These are phyloP conservation scores for Enteromius argenteus DNA, from an alignment of 2,797 vertebrate genomes.

Conservation along the genomic window DNA sequence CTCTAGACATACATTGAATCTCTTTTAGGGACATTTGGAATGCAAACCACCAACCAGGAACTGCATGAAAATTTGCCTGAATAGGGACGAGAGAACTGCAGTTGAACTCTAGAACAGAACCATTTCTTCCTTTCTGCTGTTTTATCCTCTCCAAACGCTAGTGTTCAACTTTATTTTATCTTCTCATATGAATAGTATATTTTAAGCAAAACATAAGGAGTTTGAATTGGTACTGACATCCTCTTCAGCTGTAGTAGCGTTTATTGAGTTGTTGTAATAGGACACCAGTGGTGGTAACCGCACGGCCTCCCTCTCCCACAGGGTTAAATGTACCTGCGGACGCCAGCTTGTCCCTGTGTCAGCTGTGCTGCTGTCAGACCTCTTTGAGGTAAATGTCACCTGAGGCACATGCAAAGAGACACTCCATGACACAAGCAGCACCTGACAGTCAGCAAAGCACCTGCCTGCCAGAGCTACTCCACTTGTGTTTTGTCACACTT, in stretches of 20 bases:
- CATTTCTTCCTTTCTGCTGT: not conserved
- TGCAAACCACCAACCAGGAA: constrained; percentile 63
- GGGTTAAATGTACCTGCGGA: constrained; percentile 21
- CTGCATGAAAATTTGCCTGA: constrained; percentile 60
- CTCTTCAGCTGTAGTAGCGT: not conserved
- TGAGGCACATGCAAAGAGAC: constrained; percentile 48
- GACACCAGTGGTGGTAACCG: constrained; percentile 8
- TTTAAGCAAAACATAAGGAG: not conserved
- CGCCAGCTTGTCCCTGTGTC: constrained; percentile 27
- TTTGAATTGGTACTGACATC: not conserved
- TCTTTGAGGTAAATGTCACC: constrained; percentile 41
- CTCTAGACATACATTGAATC: constrained; percentile 48
- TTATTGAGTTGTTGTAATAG: constrained; percentile 11
- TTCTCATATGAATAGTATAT: not conserved
- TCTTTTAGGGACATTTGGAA: constrained; percentile 60
- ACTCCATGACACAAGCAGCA: constrained; percentile 35
- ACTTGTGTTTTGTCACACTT: not conserved
- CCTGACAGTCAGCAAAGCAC: constrained; percentile 30
- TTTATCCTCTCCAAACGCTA: not conserved
- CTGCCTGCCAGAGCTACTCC: not conserved
- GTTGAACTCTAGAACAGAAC: not conserved
- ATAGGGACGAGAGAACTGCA: constrained; percentile 29
- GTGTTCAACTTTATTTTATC: not conserved
- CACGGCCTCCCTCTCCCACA: constrained; percentile 6
- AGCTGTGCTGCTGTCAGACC: constrained; percentile 28